phyloP scores from a whole-genome alignment of 2,888 invertebrate species.

The Chloromyia formosa region DNA sequence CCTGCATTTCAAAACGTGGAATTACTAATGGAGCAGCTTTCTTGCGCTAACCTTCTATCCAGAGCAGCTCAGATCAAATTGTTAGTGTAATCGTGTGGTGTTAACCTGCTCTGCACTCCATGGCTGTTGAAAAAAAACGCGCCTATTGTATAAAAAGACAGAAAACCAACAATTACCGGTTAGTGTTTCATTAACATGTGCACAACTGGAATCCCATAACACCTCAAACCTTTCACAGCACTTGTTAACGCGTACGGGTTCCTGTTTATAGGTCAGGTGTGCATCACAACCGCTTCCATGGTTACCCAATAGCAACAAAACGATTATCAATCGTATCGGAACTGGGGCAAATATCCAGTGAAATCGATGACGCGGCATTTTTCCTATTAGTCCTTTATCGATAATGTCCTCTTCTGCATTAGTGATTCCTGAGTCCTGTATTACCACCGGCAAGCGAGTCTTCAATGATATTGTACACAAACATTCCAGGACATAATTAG shows the following conservation, averaged over 20 bases:
- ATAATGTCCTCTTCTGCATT: not conserved
- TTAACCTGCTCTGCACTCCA: too few species aligned
- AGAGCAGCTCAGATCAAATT: too few species aligned
- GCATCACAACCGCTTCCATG: slow-evolving; percentile 22
- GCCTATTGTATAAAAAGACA: not conserved
- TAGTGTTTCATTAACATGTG: slow-evolving; percentile 70
- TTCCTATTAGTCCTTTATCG: slow-evolving; percentile 18
- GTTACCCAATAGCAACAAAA: slow-evolving; percentile 26
- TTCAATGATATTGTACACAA: too few species aligned
- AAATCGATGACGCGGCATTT: slow-evolving; percentile 32
- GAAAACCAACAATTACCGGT: slow-evolving; percentile 62
- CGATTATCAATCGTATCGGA: not conserved
- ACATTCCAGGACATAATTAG: too few species aligned
- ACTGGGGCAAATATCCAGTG: not conserved
- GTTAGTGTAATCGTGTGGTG: too few species aligned
- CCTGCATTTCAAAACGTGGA: too few species aligned
- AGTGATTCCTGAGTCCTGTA: not conserved
- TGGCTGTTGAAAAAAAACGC: too few species aligned
- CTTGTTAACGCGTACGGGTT: slow-evolving; percentile 73
- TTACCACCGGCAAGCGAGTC: not conserved
- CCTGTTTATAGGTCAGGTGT: slow-evolving; percentile 37
- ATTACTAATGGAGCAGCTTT: too few species aligned
- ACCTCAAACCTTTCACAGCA: slow-evolving; percentile 80
- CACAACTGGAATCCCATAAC: slow-evolving; percentile 74
- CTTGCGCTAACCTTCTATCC: too few species aligned